These are phyloP conservation scores for Ophioninae sp. DNA, from an alignment of 2,888 invertebrate species.

Conservation along the genomic window DNA sequence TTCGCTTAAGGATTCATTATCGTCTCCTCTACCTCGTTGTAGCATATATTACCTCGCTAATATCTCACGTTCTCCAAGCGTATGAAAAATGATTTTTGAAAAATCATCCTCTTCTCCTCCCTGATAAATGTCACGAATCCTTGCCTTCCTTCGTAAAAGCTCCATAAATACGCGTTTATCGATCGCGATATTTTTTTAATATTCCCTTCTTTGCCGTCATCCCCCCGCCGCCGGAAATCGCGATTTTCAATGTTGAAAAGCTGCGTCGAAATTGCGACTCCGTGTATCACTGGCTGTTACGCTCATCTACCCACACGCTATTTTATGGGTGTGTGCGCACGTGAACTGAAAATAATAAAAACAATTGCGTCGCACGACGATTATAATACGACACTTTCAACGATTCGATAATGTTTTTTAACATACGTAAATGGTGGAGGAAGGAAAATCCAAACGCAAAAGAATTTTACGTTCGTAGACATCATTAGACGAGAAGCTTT, in stretches of 20 bases:
- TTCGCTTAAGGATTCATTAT: slow-evolving; percentile 58
- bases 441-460: slow-evolving; percentile 30
- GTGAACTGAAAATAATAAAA: neutral
- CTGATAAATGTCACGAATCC: slow-evolving; percentile 42
- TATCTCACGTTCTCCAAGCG: slow-evolving; percentile 45
- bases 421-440: slow-evolving; percentile 38
- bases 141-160: slow-evolving; percentile 59
- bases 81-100: slow-evolving; percentile 45
- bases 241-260: slow-evolving; percentile 20
- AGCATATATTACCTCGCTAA: slow-evolving; percentile 57
- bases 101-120: slow-evolving; percentile 8
- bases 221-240: neutral
- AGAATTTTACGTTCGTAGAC: slow-evolving; percentile 58
- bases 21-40: slow-evolving; percentile 65
- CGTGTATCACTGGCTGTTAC: slow-evolving; percentile 45
- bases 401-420: slow-evolving; percentile 33
- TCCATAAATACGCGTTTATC: slow-evolving; percentile 36
- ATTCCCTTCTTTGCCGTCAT: slow-evolving; percentile 16
- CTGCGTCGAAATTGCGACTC: slow-evolving; percentile 10
- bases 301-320: slow-evolving; percentile 32
- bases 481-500: slow-evolving; percentile 54
- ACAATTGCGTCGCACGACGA: slow-evolving; percentile 43
- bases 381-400: slow-evolving; percentile 53
- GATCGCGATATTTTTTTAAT: slow-evolving; percentile 53
- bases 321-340: slow-evolving; percentile 1